A percentile compares a stretch with the other conserved stretches of the same genome.
These are phyloP conservation scores for Diarsia rubi DNA, from an alignment of 2,888 invertebrate species.

Conservation along the genomic window DNA sequence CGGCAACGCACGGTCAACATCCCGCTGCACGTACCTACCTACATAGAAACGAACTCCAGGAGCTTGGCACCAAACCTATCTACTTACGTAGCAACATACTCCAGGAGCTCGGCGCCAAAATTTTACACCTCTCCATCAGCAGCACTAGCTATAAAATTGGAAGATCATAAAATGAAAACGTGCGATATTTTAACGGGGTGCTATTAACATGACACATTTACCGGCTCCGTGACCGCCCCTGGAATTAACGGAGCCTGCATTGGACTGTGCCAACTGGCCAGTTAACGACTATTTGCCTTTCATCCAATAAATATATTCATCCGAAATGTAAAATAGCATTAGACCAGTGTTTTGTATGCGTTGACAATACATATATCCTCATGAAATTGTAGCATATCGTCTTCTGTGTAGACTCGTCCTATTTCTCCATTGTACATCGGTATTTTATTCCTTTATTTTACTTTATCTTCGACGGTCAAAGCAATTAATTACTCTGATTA, in stretches of 20 bases:
- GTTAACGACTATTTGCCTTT: constrained; percentile 79
- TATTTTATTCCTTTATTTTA: constrained; percentile 12
- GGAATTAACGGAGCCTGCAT: constrained; percentile 79
- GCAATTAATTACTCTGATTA: constrained; percentile 36
- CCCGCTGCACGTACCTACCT: background rate
- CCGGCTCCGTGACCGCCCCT: constrained; percentile 75
- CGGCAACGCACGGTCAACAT: constrained; percentile 16
- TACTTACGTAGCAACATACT: constrained; percentile 16
- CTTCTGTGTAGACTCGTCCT: background rate
- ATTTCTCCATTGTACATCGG: constrained; percentile 14
- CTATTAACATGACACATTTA: constrained; percentile 85
- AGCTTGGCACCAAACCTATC: constrained; percentile 18
- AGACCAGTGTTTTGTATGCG: constrained; percentile 52
- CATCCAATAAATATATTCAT: constrained; percentile 74
- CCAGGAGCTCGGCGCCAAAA: constrained; percentile 34
- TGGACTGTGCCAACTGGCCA: constrained; percentile 77
- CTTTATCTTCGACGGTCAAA: constrained; percentile 2
- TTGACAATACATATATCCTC: constrained; percentile 25
- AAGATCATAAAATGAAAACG: constrained; percentile 80
- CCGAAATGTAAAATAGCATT: constrained; percentile 62
- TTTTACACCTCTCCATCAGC: constrained; percentile 57
- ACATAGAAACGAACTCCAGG: constrained; percentile 23
- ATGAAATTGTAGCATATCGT: background rate
- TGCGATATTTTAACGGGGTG: constrained; percentile 79
- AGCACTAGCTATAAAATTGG: constrained; percentile 78